phyloP scores from a whole-genome alignment of 2,888 invertebrate genomes.

The Catocala sponsa region DNA sequence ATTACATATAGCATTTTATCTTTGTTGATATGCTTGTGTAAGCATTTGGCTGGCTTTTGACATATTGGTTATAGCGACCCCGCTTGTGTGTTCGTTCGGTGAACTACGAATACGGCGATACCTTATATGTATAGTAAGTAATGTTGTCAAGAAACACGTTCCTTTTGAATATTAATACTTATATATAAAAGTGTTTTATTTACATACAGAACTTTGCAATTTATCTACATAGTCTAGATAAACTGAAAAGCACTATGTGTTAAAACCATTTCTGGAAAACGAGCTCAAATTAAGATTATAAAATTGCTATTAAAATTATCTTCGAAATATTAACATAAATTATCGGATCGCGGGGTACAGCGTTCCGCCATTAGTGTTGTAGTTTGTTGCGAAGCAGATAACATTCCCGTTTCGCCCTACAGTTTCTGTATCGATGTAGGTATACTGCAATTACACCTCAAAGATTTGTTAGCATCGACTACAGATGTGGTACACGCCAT shows the following conservation, averaged over 20 bases:
- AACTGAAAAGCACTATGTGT: conserved; percentile 4
- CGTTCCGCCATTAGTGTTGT: conserved; percentile 77
- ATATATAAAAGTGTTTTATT: too few relatives aligned
- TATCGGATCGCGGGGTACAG: conserved; percentile 65
- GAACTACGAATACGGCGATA: too few relatives aligned
- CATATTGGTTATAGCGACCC: conserved; percentile 12
- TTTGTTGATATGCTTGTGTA: conserved; percentile 32
- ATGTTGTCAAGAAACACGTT: too few relatives aligned
- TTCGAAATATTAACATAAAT: conserved; percentile 66
- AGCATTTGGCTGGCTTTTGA: conserved; percentile 24
- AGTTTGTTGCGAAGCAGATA: conserved; percentile 75
- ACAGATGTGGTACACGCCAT: conserved; percentile 54
- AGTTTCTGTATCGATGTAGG: conserved; percentile 65
- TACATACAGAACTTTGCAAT: too few relatives aligned
- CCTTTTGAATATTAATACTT: too few relatives aligned
- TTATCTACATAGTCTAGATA: conserved; percentile 1
- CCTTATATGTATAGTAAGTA: too few relatives aligned
- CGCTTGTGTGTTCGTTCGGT: background rate
- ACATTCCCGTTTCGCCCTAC: conserved; percentile 65
- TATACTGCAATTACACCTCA: conserved; percentile 77
- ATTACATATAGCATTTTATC: conserved; percentile 46
- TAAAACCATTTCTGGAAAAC: conserved; percentile 23
- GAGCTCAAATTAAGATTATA: conserved; percentile 36
- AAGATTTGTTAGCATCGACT: conserved; percentile 74
- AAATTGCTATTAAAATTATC: conserved; percentile 42